A percentile compares a stretch with the other conserved stretches of the same genome.
Evolutionary conservation across 2,797 vertebrate species (phyloP).

Genomic region (Phoebastria nigripes): DNA sequence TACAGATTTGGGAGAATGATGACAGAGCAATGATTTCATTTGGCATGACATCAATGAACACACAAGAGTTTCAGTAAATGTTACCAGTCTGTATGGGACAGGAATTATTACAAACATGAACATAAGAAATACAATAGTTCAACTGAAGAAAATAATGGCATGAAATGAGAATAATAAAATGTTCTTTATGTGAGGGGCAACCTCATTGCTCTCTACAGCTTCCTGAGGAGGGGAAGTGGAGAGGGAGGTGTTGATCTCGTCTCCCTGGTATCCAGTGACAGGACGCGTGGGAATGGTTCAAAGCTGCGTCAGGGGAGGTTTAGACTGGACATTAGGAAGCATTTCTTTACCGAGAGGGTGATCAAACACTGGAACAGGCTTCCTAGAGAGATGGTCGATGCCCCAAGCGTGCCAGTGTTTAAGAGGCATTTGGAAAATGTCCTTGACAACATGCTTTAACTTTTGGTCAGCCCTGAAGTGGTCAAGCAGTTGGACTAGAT

Average conservation of each 20-base stretch:
- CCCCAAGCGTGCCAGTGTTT: not conserved
- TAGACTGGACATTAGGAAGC: not conserved
- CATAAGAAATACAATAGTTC: not conserved
- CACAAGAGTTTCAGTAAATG: not conserved
- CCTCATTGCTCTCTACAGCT: not conserved
- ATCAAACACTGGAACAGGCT: not conserved
- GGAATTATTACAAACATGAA: not conserved
- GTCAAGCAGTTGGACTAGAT: not conserved
- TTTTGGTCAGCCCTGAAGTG: not conserved
- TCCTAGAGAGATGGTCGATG: not conserved
- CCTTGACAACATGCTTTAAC: not conserved
- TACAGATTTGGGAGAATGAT: not conserved
- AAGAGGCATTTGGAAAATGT: not conserved
- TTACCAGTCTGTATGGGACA: not conserved
- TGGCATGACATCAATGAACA: constrained; percentile 22
- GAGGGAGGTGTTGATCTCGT: not conserved
- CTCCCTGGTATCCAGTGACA: not conserved
- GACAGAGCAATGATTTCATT: constrained; percentile 41
- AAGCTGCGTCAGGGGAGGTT: not conserved
- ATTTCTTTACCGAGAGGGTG: not conserved
- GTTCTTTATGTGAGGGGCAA: not conserved
- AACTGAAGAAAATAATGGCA: not conserved
- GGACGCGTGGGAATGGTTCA: not conserved
- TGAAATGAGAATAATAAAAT: not conserved
- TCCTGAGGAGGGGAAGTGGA: not conserved